phyloP scores from a whole-genome alignment of 2,113 vertebrate species.

The Cryptotis parvus region DNA sequence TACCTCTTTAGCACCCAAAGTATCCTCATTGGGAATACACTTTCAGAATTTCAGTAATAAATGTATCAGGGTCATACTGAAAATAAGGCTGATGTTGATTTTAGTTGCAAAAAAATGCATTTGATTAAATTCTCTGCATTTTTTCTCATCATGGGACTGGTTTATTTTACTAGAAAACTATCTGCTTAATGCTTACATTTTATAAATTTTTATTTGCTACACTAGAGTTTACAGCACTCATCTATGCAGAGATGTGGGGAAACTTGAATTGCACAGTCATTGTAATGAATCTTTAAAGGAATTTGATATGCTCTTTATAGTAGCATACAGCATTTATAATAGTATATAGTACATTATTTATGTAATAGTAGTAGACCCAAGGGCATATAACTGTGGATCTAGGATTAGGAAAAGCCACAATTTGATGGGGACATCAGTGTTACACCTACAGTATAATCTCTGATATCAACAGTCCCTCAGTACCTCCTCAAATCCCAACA shows the following conservation, averaged over 20 bases:
- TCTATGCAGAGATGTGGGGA: neutral
- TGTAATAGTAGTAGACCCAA: neutral
- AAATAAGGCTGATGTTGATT: neutral
- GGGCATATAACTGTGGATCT: neutral
- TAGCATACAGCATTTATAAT: too few relatives aligned
- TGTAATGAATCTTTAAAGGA: slow-evolving; percentile 15
- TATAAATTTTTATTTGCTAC: neutral
- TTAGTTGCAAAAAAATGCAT: slow-evolving; percentile 27
- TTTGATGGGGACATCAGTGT: neutral
- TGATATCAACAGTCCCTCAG: neutral
- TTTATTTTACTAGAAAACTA: slow-evolving; percentile 17
- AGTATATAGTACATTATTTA: too few relatives aligned
- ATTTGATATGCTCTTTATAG: neutral
- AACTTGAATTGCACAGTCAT: neutral
- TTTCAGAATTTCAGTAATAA: slow-evolving; percentile 54
- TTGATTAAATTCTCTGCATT: neutral
- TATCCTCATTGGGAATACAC: slow-evolving; percentile 54
- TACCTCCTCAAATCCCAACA: too few relatives aligned
- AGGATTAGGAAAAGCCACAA: neutral
- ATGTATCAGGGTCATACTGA: neutral
- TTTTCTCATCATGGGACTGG: neutral
- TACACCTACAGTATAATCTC: neutral
- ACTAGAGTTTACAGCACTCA: neutral
- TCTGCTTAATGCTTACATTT: neutral
- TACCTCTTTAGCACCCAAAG: slow-evolving; percentile 71